These are phyloP conservation scores for Willisornis vidua DNA, from an alignment of 2,113 vertebrate species.

Conservation along the genomic window DNA sequence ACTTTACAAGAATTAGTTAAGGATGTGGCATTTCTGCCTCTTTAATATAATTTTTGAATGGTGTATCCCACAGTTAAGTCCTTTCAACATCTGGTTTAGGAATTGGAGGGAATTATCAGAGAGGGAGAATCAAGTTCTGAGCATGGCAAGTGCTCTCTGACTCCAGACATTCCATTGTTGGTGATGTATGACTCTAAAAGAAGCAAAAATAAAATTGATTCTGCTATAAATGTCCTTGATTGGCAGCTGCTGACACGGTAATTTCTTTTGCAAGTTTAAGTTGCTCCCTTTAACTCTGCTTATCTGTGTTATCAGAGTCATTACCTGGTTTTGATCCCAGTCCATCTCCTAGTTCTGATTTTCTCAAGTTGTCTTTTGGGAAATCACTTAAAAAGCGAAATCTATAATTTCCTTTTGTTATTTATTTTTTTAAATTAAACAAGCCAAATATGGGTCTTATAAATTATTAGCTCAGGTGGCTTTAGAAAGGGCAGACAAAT, in stretches of 20 bases:
- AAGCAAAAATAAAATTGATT: not conserved
- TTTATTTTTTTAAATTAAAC: not conserved
- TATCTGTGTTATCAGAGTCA: not conserved
- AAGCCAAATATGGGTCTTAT: not conserved
- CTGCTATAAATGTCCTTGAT: not conserved
- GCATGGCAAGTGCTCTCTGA: not conserved
- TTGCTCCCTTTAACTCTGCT: not conserved
- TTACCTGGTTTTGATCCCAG: not conserved
- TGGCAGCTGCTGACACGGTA: not conserved
- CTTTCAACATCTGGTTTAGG: not conserved
- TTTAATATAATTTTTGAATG: not conserved
- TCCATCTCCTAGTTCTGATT: not conserved
- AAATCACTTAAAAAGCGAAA: not conserved
- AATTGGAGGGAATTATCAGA: not conserved
- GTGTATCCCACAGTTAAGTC: not conserved
- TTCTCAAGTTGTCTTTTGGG: not conserved
- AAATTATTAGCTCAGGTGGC: not conserved
- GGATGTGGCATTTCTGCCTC: not conserved
- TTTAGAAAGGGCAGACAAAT: not conserved
- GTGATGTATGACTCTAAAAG: not conserved
- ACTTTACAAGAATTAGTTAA: not conserved
- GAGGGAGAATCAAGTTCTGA: not conserved
- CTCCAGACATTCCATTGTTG: constrained; percentile 6
- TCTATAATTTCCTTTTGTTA: not conserved
- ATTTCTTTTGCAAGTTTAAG: not conserved